phyloP scores from a whole-genome alignment of 2,888 invertebrate genomes.

The Protophormia terraenovae region DNA sequence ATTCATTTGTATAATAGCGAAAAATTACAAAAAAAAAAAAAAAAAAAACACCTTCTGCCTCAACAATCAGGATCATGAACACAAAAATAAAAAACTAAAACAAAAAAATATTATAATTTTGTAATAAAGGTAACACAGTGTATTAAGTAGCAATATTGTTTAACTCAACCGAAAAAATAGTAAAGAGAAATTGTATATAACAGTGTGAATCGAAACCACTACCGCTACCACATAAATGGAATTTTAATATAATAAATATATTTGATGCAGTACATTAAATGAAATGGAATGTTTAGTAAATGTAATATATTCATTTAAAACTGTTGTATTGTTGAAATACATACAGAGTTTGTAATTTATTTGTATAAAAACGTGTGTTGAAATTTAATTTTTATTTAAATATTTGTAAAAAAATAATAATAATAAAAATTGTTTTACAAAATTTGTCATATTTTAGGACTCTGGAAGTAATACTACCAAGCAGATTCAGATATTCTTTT shows the following conservation, averaged over 20 bases:
- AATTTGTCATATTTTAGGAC: too few relatives aligned
- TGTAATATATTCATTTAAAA: too few relatives aligned
- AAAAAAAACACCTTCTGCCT: conserved; percentile 23
- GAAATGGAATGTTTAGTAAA: neutral
- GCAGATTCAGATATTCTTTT: too few relatives aligned
- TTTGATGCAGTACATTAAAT: neutral
- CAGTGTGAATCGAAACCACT: neutral
- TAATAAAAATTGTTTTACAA: too few relatives aligned
- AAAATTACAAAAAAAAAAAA: too few relatives aligned
- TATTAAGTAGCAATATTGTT: conserved; percentile 61
- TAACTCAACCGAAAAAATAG: conserved; percentile 44
- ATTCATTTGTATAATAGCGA: conserved; percentile 30
- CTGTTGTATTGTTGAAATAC: too few relatives aligned
- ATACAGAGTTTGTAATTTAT: too few relatives aligned
- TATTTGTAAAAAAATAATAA: too few relatives aligned
- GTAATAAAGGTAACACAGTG: conserved; percentile 56
- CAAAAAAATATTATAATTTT: conserved; percentile 32
- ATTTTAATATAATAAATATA: neutral
- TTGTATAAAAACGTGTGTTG: too few relatives aligned
- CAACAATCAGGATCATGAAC: conserved; percentile 9
- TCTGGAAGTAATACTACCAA: too few relatives aligned
- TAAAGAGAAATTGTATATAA: neutral
- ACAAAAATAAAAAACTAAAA: neutral
- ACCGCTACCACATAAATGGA: neutral
- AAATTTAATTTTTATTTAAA: too few relatives aligned